Evolutionary conservation across 2,113 vertebrate genomes (phyloP).

Genomic region (Burhinus oedicnemus): DNA sequence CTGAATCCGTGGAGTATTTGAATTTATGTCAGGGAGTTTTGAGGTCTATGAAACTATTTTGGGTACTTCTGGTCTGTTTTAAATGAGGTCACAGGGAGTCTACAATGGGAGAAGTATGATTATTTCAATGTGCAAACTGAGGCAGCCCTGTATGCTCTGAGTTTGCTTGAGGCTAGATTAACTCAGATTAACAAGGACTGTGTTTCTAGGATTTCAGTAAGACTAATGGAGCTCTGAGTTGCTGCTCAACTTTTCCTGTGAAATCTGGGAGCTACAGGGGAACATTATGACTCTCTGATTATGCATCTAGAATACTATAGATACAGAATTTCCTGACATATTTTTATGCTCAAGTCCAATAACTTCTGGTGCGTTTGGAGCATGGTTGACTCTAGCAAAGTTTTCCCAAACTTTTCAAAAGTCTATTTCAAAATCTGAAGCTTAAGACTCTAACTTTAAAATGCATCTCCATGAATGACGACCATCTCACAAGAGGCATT

Average conservation of each 20-base stretch:
- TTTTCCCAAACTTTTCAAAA: background rate
- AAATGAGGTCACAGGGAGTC: background rate
- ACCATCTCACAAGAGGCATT: background rate
- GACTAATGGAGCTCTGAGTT: background rate
- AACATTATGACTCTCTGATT: background rate
- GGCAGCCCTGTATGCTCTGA: background rate
- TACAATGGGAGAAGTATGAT: background rate
- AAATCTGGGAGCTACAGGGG: background rate
- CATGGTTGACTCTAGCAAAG: background rate
- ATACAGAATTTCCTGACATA: background rate
- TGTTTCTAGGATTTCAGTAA: constrained; percentile 6
- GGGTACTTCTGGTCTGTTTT: background rate
- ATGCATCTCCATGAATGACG: background rate
- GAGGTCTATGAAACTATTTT: background rate
- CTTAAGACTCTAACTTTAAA: background rate
- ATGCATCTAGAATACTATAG: background rate
- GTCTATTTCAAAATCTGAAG: background rate
- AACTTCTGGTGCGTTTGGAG: background rate
- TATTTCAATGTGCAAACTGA: background rate
- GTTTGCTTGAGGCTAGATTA: constrained; percentile 9
- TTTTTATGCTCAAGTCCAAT: background rate
- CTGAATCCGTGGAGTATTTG: background rate
- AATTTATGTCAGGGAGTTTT: constrained; percentile 11
- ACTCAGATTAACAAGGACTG: background rate
- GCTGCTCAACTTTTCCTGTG: background rate